Evolutionary conservation across 2,113 vertebrate genomes (phyloP).

Genomic region (Channa argus): DNA sequence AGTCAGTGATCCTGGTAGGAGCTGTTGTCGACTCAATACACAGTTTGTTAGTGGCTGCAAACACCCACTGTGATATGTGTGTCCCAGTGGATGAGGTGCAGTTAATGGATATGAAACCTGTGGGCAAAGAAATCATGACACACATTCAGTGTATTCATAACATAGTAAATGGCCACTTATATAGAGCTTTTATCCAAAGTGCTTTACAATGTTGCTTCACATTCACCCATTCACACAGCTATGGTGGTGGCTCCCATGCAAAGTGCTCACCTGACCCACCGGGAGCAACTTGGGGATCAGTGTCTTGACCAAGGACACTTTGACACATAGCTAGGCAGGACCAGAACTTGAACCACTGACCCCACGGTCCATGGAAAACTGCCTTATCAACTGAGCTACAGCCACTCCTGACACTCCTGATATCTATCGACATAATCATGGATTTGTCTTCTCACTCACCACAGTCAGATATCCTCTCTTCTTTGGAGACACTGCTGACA

Average conservation of each 20-base stretch:
- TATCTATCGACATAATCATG: not conserved
- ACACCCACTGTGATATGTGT: constrained; percentile 50
- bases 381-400: no score
- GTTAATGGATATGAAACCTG: constrained; percentile 45
- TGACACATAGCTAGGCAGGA: no score
- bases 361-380: no score
- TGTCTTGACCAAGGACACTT: not conserved
- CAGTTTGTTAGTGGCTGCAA: constrained; percentile 24
- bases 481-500: not conserved
- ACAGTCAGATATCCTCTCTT: constrained; percentile 25
- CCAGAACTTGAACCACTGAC: no score
- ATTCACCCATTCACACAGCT: no score
- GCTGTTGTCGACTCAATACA: constrained; percentile 30
- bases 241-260: no score
- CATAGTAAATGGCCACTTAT: no score
- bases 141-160: not conserved
- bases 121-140: constrained; percentile 2
- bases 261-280: no score
- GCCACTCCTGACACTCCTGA: no score
- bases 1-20: not conserved
- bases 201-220: no score
- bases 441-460: constrained; percentile 48
- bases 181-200: no score
- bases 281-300: not conserved
- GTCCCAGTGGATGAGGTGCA: constrained; percentile 61